Percentiles rank a stretch among this genome's conserved stretches.
phyloP scores from a whole-genome alignment of 2,113 vertebrate genomes.

The Trochalopteron elliotii region DNA sequence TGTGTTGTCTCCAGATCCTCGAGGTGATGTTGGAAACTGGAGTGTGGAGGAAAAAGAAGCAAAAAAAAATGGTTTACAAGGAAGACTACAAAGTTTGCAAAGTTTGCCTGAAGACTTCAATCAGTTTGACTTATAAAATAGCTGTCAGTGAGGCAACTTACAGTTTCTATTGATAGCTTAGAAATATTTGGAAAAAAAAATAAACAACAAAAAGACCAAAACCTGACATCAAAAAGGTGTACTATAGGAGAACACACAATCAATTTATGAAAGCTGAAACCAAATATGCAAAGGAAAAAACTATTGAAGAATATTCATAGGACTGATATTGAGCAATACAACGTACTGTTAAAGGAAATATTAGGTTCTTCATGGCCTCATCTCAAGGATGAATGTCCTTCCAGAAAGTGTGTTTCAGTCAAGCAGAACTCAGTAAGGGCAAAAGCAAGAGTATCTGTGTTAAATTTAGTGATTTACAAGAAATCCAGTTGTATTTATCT shows the following conservation, averaged over 20 bases:
- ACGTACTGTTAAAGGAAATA: neutral
- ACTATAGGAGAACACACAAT: neutral
- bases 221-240: rapidly evolving
- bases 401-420: neutral
- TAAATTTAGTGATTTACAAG: neutral
- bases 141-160: neutral
- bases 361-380: neutral
- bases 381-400: neutral
- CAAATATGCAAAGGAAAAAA: neutral
- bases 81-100: neutral
- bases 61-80: neutral
- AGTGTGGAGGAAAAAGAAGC: neutral
- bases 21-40: neutral
- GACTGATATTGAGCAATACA: neutral
- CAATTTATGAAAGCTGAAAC: neutral
- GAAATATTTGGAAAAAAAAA: neutral
- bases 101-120: neutral
- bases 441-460: neutral
- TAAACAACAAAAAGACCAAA: neutral
- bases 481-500: neutral
- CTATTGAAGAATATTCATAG: neutral
- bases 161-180: neutral
- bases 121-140: neutral
- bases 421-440: neutral
- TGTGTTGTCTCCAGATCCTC: neutral